Evolutionary conservation across 2,888 invertebrate species (phyloP), one percentile per base, ranked within the genome.

Genomic region (Conops quadrifasciatus): DNA sequence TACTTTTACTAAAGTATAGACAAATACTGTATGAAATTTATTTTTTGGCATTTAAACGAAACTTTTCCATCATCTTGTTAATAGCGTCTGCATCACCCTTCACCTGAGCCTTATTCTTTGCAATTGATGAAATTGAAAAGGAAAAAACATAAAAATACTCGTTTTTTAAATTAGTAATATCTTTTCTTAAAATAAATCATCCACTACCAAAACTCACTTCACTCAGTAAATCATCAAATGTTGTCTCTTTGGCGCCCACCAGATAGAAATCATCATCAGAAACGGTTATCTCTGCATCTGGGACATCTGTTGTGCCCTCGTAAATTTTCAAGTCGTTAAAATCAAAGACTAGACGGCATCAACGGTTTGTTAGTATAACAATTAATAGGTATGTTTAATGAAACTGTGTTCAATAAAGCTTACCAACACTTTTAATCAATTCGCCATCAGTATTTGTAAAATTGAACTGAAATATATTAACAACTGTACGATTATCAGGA

Each of bases 281-380:
- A 58, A 85, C 78, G 13, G 82, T 85, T 3, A 85, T 77, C 65
- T 80, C 81, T 2, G 78, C 84, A 73, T 84, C 84, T 1, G 81
- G 77, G 1, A 77, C 77, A 1, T 67, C 45, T 13, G 69, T 71
- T 45, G 77, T 80, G 28, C 84, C 84, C 63, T 85, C 84, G 70
- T 82, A 85, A 66, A 85, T 82, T 70, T 84, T 83, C 73, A 84
- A 71, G 51, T 83, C 83, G 81, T 85, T 85, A 76, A 85, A 83
- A 81, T 85, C 85, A 73, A 85, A 82, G 73, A 85, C 84, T 85
- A 74, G 70, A 72, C 73, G 72, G 73, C 75, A 76, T 77, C 68
- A 75, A 76, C 79, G 77, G 81, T 69, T 69, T 70, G 60, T 56
- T 49, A 26, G 58, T 63, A n/a, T n/a, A n/a, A 47, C 49, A 49